Conservation (phyloP, 2,113 vertebrate species). For the Mus pahari region DNA sequence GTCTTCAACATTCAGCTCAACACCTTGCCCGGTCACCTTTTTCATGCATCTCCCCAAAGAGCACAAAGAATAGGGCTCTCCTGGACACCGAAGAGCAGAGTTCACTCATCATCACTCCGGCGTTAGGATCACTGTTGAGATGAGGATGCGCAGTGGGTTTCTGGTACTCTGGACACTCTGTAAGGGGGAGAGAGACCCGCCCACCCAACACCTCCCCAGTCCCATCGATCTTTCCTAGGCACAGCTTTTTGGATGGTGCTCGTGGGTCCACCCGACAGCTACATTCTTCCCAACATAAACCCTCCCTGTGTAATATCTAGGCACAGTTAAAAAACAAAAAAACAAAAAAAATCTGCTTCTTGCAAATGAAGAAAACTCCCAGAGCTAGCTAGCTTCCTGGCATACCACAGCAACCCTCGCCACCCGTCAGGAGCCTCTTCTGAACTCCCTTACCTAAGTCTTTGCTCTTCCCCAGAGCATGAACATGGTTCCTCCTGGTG, state of each 20-base stretch:
- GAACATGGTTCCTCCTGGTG: slow-evolving; percentile 48
- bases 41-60: neutral
- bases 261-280: slow-evolving; percentile 16
- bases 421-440: slow-evolving; percentile 42
- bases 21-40: slow-evolving; percentile 49
- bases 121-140: slow-evolving; percentile 15
- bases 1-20: neutral
- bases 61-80: slow-evolving; percentile 10
- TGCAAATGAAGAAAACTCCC: slow-evolving; percentile 51
- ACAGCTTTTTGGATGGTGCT: neutral
- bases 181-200: neutral
- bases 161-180: slow-evolving; percentile 2
- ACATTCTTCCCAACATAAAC: slow-evolving; percentile 3
- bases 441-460: slow-evolving; percentile 20
- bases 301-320: slow-evolving; percentile 37
- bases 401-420: neutral
- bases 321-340: too few species aligned
- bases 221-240: neutral
- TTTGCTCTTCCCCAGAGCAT: slow-evolving; percentile 66
- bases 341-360: slow-evolving; percentile 32
- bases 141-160: neutral
- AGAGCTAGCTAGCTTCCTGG: slow-evolving; percentile 61
- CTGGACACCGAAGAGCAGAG: slow-evolving; percentile 22
- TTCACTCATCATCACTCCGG: slow-evolving; percentile 17
- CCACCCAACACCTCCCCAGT: neutral